Percentiles rank a stretch among this genome's conserved stretches.
Evolutionary conservation across 2,113 vertebrate species (phyloP).

Genomic region (Bucco capensis): DNA sequence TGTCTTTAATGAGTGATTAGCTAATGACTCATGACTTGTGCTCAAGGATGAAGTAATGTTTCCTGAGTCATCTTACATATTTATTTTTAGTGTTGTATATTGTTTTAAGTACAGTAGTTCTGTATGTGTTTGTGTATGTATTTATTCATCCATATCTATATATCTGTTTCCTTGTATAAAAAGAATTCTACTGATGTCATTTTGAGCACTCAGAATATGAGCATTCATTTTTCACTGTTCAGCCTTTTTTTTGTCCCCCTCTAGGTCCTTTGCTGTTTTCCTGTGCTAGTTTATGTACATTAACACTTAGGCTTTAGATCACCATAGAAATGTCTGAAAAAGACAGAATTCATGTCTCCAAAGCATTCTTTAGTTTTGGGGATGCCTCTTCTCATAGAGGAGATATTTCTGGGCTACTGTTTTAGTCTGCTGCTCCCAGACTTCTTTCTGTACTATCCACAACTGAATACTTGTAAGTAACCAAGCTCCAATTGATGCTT

Average conservation of each 20-base stretch:
- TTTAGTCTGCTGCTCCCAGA: neutral
- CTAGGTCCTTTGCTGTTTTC: neutral
- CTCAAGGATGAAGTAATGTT: conserved; percentile 33
- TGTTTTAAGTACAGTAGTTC: neutral
- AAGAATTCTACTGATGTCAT: neutral
- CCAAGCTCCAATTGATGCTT: neutral
- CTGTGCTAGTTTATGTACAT: neutral
- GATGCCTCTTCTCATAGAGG: neutral
- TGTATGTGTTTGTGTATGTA: accelerated
- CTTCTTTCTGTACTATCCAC: neutral
- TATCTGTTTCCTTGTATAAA: neutral
- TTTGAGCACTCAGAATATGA: neutral
- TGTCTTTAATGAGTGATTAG: neutral
- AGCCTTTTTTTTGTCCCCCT: neutral
- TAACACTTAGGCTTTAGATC: neutral
- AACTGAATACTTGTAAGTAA: neutral
- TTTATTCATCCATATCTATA: neutral
- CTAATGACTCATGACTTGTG: neutral
- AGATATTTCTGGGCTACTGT: neutral
- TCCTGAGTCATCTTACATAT: neutral
- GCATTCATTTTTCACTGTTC: neutral
- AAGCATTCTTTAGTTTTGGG: neutral
- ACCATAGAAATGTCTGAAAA: neutral
- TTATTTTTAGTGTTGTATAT: neutral
- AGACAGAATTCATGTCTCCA: neutral